phyloP scores from a whole-genome alignment of 2,113 vertebrate genomes.

The Misgurnus mizolepis region DNA sequence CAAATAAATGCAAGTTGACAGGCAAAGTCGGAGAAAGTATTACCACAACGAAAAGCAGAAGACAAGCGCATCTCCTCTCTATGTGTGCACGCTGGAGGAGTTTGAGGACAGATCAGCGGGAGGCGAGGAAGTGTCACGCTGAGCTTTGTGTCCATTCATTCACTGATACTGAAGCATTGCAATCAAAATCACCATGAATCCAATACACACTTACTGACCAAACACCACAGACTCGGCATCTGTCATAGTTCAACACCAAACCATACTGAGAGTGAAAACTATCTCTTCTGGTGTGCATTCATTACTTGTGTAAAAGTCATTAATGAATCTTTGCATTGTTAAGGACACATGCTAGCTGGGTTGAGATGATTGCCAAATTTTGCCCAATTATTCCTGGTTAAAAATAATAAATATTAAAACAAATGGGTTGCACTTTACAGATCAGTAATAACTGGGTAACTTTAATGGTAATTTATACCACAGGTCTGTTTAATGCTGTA shows the following conservation, averaged over 20 bases:
- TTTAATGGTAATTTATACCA: too few species aligned
- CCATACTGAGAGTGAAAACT: background rate
- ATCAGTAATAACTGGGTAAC: too few species aligned
- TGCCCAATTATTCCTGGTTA: too few species aligned
- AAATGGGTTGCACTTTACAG: too few species aligned
- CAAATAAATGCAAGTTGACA: constrained; percentile 78
- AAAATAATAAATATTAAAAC: too few species aligned
- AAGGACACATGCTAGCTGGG: too few species aligned
- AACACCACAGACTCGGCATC: background rate
- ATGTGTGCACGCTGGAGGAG: constrained; percentile 69
- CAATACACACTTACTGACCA: background rate
- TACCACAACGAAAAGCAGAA: constrained; percentile 77
- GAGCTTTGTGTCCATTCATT: constrained; percentile 46
- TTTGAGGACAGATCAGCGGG: constrained; percentile 74
- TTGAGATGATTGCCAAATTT: too few species aligned
- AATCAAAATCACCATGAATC: background rate
- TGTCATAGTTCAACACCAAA: background rate
- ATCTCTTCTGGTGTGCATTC: background rate
- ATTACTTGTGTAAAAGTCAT: background rate
- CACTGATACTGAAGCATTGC: background rate
- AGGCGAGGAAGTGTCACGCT: constrained; percentile 74
- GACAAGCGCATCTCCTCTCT: constrained; percentile 67
- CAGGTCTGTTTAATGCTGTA: too few species aligned
- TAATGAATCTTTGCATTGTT: too few species aligned
- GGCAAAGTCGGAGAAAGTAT: constrained; percentile 77